A percentile compares a stretch with the other conserved stretches of the same genome.
Evolutionary conservation across 2,113 vertebrate genomes (phyloP).

Genomic region (Charina bottae): DNA sequence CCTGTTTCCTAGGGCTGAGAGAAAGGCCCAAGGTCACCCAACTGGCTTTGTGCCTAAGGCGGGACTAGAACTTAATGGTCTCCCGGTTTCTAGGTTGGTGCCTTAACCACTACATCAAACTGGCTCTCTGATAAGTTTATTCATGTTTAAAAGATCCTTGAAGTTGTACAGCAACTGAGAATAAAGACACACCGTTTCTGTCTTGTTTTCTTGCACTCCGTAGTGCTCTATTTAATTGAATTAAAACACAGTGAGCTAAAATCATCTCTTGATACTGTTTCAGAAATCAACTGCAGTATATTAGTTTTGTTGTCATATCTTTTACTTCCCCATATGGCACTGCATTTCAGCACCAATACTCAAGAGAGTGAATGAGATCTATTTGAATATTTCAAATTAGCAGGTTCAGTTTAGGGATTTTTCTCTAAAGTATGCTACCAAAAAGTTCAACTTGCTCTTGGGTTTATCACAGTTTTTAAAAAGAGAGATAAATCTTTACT

Average conservation of each 20-base stretch:
- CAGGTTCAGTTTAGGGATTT: conserved; percentile 58
- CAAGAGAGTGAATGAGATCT: conserved; percentile 58
- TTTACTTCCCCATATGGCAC: conserved; percentile 68
- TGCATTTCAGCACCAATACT: conserved; percentile 61
- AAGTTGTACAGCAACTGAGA: conserved; percentile 23
- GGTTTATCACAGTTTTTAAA: conserved; percentile 58
- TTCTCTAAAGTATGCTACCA: conserved; percentile 1
- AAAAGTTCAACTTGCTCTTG: conserved; percentile 61
- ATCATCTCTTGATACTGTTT: conserved; percentile 63
- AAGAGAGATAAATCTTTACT: conserved; percentile 61
- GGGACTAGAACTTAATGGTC: neutral
- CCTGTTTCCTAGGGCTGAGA: neutral
- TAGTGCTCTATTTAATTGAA: conserved; percentile 68
- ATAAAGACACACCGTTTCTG: conserved; percentile 58
- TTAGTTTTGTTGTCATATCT: conserved; percentile 68
- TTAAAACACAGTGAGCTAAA: conserved; percentile 70
- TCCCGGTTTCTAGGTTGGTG: neutral
- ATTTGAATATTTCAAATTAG: conserved; percentile 75
- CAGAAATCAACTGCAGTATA: conserved; percentile 69
- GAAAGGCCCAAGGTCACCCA: neutral
- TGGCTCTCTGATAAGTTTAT: neutral
- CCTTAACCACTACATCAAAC: conserved; percentile 20
- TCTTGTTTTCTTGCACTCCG: conserved; percentile 54
- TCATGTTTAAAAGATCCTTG: conserved; percentile 17
- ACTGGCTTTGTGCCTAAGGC: neutral